Conservation (phyloP, 2,113 vertebrate genomes). For the Deroptyus accipitrinus region DNA sequence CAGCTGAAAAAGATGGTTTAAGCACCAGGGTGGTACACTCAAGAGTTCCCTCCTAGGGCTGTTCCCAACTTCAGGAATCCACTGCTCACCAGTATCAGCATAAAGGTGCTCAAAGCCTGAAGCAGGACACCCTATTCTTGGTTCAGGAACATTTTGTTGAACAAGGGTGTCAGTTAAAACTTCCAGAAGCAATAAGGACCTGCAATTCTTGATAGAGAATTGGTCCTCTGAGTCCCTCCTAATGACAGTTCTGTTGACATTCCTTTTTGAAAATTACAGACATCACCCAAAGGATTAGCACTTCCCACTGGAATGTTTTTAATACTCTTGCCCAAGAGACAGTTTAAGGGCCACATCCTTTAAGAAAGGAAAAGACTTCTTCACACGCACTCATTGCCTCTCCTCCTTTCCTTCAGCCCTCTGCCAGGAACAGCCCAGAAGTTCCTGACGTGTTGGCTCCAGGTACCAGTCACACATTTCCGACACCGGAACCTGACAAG, state of each 20-base stretch:
- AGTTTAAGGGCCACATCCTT: neutral
- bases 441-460: neutral
- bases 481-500: neutral
- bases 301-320: neutral
- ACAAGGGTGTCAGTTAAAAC: neutral
- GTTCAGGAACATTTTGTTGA: neutral
- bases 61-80: neutral
- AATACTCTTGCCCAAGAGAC: neutral
- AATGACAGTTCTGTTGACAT: neutral
- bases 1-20: neutral
- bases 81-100: neutral
- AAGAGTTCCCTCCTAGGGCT: neutral
- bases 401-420: neutral
- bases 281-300: neutral
- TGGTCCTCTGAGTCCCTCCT: neutral
- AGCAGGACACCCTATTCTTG: neutral
- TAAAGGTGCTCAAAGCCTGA: neutral
- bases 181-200: neutral
- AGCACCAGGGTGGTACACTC: accelerated
- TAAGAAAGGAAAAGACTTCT: neutral
- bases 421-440: neutral
- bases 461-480: accelerated
- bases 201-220: neutral
- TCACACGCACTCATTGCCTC: neutral
- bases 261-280: neutral